Conservation (phyloP, 2,113 vertebrate species). For the Syngnathus floridae region DNA sequence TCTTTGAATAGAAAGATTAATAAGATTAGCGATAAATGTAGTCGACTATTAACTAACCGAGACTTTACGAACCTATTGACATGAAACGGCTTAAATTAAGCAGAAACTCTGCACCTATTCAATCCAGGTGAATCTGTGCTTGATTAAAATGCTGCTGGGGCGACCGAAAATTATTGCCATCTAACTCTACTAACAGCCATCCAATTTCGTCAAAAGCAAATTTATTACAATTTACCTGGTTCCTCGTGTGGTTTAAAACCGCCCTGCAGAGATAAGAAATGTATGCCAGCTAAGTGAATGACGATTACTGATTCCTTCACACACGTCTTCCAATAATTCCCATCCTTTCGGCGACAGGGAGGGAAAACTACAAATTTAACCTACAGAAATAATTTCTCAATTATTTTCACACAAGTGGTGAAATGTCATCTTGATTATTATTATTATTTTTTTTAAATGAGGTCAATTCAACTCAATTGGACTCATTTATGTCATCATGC, state of each 20-base stretch:
- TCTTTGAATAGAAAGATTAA: neutral
- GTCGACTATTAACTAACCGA: neutral
- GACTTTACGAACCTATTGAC: neutral
- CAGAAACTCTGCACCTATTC: neutral
- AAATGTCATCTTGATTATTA: neutral
- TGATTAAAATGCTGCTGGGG: slow-evolving; percentile 12
- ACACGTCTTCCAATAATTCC: neutral
- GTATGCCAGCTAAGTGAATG: neutral
- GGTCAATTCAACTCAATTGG: neutral
- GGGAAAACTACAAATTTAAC: slow-evolving; percentile 5
- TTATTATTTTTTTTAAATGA: neutral
- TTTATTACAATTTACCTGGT: slow-evolving; percentile 15
- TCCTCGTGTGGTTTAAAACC: neutral
- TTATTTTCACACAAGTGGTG: neutral
- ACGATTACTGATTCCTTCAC: neutral
- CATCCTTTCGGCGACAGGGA: neutral
- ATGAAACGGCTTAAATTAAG: neutral
- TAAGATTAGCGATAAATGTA: neutral
- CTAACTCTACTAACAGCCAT: slow-evolving; percentile 1
- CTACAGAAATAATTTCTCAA: neutral
- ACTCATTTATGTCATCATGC: neutral
- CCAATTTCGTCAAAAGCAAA: slow-evolving; percentile 12
- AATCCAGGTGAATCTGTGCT: neutral
- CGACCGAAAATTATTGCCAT: neutral
- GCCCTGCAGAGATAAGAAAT: neutral